Percentiles rank a stretch among this genome's conserved stretches.
Conservation (phyloP, 2,888 invertebrate species). For the Rhodophaea formosa region DNA sequence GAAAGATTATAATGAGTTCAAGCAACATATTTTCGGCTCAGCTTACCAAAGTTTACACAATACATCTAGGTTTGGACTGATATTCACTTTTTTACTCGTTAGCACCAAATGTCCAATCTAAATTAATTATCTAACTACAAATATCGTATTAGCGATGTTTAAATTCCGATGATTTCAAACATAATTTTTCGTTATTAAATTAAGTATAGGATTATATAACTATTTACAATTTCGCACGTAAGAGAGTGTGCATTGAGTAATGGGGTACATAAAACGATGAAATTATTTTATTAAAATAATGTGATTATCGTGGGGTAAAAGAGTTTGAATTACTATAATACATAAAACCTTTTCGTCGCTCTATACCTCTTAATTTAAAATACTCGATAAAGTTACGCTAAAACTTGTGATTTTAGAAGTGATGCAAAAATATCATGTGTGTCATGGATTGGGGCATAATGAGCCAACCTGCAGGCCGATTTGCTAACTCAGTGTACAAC, state of each 20-base stretch:
- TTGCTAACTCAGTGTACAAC: too few species aligned
- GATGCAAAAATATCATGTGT: conserved; percentile 5
- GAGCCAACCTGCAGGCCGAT: not conserved
- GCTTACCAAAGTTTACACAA: conserved; percentile 24
- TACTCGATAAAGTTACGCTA: not conserved
- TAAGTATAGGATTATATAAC: conserved; percentile 16
- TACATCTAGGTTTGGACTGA: conserved; percentile 56
- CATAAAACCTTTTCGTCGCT: not conserved
- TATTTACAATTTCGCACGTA: conserved; percentile 27
- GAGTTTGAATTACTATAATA: not conserved
- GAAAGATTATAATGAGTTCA: not conserved
- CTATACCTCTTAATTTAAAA: not conserved
- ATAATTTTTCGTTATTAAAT: conserved; percentile 20
- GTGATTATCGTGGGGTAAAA: not conserved
- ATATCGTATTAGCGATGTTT: conserved; percentile 36
- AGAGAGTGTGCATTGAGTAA: conserved; percentile 13
- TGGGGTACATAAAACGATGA: not conserved
- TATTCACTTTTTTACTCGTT: conserved; percentile 54
- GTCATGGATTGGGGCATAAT: conserved; percentile 4
- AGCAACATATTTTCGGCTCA: conserved; percentile 16
- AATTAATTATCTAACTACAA: conserved; percentile 54
- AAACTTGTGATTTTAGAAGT: conserved; percentile 12
- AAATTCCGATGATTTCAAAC: conserved; percentile 33
- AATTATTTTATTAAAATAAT: conserved; percentile 3
- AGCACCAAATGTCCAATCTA: conserved; percentile 75